These are phyloP conservation scores for Leptinotarsa undecemlineata DNA, from an alignment of 1,140 invertebrate species.

Conservation along the genomic window DNA sequence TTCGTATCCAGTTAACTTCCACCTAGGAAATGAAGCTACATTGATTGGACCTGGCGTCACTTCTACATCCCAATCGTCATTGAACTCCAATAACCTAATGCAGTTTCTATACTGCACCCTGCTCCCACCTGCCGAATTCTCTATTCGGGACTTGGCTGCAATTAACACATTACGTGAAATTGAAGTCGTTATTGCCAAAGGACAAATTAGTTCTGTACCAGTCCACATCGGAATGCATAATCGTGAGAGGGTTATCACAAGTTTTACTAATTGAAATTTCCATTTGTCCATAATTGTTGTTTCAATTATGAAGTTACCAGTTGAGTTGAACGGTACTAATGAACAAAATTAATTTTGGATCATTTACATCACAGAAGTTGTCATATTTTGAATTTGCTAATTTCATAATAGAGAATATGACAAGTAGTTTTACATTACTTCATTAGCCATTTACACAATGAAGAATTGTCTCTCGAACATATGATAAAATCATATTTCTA, in stretches of 20 bases:
- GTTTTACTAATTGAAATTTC: neutral
- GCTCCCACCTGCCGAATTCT: neutral
- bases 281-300: neutral
- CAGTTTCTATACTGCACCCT: neutral
- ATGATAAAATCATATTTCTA: no score
- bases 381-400: no score
- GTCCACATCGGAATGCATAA: neutral
- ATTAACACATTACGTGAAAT: neutral
- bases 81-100: neutral
- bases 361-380: no score
- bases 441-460: no score
- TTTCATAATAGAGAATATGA: no score
- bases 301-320: neutral
- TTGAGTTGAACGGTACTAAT: no score
- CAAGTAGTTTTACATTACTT: no score
- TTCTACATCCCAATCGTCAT: neutral
- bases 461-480: no score
- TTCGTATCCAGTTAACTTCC: no score
- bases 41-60: neutral
- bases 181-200: neutral
- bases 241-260: neutral
- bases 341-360: no score
- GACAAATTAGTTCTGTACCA: conserved; percentile 1
- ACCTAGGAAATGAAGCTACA: no score
- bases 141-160: neutral